Conservation (phyloP, 2,888 invertebrate genomes). For the Chouioia cunea region DNA sequence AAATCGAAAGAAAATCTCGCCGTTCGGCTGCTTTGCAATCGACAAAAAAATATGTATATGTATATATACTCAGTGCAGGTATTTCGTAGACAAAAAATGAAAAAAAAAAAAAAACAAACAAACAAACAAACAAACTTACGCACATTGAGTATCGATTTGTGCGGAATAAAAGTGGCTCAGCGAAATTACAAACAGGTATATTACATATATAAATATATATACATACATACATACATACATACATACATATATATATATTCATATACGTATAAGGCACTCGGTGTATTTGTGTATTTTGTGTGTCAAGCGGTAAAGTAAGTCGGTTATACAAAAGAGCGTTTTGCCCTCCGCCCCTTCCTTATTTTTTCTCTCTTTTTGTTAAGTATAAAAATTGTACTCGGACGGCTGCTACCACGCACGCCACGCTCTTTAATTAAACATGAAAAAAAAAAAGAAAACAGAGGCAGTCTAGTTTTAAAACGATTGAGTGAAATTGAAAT, state of each 20-base stretch:
- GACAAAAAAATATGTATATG: not conserved
- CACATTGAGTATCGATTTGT: not conserved
- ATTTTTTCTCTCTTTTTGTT: constrained; percentile 14
- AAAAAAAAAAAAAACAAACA: constrained; percentile 17
- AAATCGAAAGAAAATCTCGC: not conserved
- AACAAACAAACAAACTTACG: constrained; percentile 12
- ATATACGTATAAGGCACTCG: constrained; percentile 27
- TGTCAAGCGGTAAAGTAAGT: constrained; percentile 14
- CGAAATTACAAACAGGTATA: too few species aligned
- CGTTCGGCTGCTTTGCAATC: constrained; percentile 24
- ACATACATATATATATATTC: too few species aligned
- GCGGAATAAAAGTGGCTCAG: too few species aligned
- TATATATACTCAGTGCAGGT: constrained; percentile 1
- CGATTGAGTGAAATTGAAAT: too few species aligned
- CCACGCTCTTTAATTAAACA: too few species aligned
- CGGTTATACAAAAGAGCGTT: not conserved
- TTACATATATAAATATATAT: too few species aligned
- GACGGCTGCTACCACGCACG: not conserved
- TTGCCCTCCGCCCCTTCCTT: not conserved
- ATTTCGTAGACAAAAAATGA: too few species aligned
- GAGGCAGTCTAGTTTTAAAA: too few species aligned
- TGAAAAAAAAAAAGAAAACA: too few species aligned
- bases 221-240: too few species aligned
- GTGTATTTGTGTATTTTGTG: not conserved
- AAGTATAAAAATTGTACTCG: constrained; percentile 46